Conservation (phyloP, 2,113 vertebrate species). For the Diphyllodes magnificus region DNA sequence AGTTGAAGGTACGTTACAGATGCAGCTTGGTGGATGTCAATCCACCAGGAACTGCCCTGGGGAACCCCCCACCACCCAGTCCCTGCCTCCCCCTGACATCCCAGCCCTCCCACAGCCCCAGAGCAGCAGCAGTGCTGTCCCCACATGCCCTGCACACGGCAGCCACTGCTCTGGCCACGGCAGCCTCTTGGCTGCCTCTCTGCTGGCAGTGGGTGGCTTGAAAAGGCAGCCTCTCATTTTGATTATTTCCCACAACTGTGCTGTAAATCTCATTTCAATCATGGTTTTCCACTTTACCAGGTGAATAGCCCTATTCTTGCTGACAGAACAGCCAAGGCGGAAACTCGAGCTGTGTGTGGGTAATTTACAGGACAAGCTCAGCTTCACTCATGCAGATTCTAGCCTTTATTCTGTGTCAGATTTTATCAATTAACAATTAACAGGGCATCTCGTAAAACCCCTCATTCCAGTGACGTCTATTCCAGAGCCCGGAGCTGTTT, state of each 20-base stretch:
- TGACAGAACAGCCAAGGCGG: not conserved
- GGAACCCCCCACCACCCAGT: not conserved
- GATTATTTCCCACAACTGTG: not conserved
- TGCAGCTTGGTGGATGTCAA: not conserved
- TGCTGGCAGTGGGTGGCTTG: not conserved
- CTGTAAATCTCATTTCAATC: conserved; percentile 12
- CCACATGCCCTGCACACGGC: rapidly evolving
- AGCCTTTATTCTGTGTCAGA: not conserved
- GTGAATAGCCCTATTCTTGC: not conserved
- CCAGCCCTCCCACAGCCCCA: not conserved
- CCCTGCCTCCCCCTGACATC: not conserved
- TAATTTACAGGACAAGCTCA: conserved; percentile 6
- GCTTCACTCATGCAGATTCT: not conserved
- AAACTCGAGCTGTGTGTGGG: not conserved
- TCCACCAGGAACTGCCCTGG: not conserved
- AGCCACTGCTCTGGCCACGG: rapidly evolving
- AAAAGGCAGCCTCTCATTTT: not conserved
- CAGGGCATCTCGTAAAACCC: not conserved
- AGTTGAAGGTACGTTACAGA: rapidly evolving
- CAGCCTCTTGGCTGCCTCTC: not conserved
- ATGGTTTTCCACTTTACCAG: not conserved
- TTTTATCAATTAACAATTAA: conserved; percentile 36
- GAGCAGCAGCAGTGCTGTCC: not conserved
- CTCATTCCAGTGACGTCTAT: not conserved
- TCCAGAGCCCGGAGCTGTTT: not conserved